Evolutionary conservation across 2,888 invertebrate species (phyloP).

Genomic region (Sinodicranocentrus sp.): DNA sequence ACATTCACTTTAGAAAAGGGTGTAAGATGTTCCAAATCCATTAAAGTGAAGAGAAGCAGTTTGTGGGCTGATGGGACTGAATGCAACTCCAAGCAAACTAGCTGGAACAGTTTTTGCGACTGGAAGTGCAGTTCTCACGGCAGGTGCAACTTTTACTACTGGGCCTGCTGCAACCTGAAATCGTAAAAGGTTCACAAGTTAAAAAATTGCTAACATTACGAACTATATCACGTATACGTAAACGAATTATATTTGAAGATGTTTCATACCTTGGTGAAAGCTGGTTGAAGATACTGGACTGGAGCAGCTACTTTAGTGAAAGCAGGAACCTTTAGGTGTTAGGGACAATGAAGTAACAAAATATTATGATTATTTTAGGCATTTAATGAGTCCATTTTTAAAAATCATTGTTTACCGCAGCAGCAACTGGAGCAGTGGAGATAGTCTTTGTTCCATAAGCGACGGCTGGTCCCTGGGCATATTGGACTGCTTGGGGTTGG

Average conservation of each 20-base stretch:
- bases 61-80: slow-evolving; percentile 82
- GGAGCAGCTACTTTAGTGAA: slow-evolving; percentile 33
- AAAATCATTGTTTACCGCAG: slow-evolving; percentile 18
- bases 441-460: slow-evolving; percentile 58
- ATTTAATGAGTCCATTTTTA: background rate
- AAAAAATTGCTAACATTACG: too few species aligned
- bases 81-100: slow-evolving; percentile 78
- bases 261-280: too few species aligned
- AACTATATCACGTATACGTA: too few species aligned
- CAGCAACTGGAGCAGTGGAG: slow-evolving; percentile 39
- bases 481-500: background rate
- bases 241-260: too few species aligned
- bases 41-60: slow-evolving; percentile 83
- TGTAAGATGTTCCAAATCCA: slow-evolving; percentile 67
- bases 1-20: slow-evolving; percentile 27
- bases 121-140: background rate
- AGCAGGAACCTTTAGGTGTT: slow-evolving; percentile 38
- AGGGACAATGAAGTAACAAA: too few species aligned
- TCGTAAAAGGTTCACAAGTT: too few species aligned
- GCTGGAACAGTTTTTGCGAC: slow-evolving; percentile 31
- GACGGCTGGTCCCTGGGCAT: slow-evolving; percentile 48
- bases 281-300: slow-evolving; percentile 6
- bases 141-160: slow-evolving; percentile 18
- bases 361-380: too few species aligned
- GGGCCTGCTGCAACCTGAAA: background rate